Conservation (phyloP, 1,140 invertebrate genomes). For the Cheumatopsyche charites region DNA sequence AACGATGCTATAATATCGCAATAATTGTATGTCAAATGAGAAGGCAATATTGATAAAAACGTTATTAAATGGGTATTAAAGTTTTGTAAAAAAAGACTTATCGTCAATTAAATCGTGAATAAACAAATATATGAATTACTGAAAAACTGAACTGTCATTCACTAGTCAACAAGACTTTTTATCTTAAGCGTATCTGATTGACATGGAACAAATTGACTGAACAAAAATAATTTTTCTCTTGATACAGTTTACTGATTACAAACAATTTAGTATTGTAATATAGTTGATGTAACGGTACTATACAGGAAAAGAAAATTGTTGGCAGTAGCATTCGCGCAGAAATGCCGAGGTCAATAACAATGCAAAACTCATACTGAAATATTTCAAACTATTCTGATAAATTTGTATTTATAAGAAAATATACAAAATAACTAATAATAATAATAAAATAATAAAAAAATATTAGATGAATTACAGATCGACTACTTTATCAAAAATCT, state of each 20-base stretch:
- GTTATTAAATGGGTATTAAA: not conserved
- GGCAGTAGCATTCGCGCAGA: not conserved
- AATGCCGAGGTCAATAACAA: slow-evolving; percentile 30
- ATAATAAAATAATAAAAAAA: too few species aligned
- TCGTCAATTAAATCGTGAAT: not conserved
- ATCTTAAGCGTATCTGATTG: slow-evolving; percentile 6
- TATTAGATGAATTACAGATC: too few species aligned
- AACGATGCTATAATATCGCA: not conserved
- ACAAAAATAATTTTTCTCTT: slow-evolving; percentile 3
- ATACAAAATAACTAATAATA: too few species aligned
- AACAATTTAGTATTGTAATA: not conserved
- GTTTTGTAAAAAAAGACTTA: not conserved
- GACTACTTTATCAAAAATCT: too few species aligned
- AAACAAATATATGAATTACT: slow-evolving; percentile 2
- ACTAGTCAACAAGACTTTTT: not conserved
- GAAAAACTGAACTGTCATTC: slow-evolving; percentile 2
- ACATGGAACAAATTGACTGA: slow-evolving; percentile 4
- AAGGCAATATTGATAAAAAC: slow-evolving; percentile 5
- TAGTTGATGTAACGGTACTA: not conserved
- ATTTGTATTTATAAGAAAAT: too few species aligned
- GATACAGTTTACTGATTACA: not conserved
- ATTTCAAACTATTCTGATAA: too few species aligned
- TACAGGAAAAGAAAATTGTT: not conserved
- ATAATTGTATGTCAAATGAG: not conserved
- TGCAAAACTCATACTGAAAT: not conserved